Percentiles rank a stretch among this genome's conserved stretches.
Evolutionary conservation across 92 coral and sea anemone genomes (phyloP).

Genomic region (Porites divaricata): DNA sequence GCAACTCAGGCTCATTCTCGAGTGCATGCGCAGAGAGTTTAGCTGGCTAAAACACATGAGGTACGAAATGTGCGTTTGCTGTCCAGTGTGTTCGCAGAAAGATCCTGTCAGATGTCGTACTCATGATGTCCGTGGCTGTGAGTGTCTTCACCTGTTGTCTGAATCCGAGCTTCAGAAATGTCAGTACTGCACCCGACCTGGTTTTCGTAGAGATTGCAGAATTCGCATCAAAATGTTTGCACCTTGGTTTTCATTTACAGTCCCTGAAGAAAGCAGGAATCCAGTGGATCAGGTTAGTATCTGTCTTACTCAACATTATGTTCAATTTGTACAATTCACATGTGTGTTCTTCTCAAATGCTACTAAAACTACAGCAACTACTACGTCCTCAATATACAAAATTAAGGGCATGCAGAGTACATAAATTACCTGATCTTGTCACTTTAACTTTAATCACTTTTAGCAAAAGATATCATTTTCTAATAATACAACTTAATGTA

Average conservation of each 20-base stretch:
- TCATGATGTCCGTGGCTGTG: background rate
- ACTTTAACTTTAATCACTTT: no score
- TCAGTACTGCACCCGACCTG: background rate
- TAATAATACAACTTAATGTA: no score
- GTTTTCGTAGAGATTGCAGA: background rate
- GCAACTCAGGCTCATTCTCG: background rate
- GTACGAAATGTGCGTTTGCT: background rate
- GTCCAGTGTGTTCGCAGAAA: background rate
- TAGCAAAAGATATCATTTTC: no score
- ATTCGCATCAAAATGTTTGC: background rate
- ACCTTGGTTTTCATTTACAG: background rate
- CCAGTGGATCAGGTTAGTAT: background rate
- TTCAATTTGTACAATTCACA: background rate
- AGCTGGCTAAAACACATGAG: conserved; percentile 38
- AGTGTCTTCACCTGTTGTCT: background rate
- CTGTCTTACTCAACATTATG: background rate
- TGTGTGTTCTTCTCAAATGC: background rate
- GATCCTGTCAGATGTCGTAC: background rate
- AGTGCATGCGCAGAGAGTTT: conserved; percentile 34
- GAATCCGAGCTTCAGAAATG: background rate
- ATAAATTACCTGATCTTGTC: no score
- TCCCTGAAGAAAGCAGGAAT: background rate
- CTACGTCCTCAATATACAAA: no score
- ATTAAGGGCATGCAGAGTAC: no score
- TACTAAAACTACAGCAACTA: background rate